phyloP scores from a whole-genome alignment of 2,113 vertebrate species.

The Thalassarche chlororhynchos region DNA sequence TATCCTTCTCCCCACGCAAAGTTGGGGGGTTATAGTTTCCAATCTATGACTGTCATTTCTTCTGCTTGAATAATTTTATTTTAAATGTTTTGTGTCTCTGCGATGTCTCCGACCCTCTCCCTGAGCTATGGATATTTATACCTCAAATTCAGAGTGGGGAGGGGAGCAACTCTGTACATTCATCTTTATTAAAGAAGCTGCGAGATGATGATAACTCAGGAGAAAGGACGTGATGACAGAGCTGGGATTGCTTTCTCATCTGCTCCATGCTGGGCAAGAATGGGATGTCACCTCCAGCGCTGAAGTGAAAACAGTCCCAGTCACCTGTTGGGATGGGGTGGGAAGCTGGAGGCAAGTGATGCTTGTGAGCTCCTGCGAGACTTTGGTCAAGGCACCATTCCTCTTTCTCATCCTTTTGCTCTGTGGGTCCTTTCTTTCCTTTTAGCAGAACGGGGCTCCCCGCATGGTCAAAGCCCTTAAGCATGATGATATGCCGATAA shows the following conservation, averaged over 20 bases:
- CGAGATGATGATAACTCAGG: not conserved
- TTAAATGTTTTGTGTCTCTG: not conserved
- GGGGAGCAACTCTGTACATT: not conserved
- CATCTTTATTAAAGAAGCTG: not conserved
- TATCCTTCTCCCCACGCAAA: not conserved
- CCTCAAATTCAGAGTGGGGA: not conserved
- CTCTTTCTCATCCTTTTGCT: not conserved
- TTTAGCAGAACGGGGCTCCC: not conserved
- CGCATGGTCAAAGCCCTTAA: not conserved
- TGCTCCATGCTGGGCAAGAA: not conserved
- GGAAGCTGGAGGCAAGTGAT: not conserved
- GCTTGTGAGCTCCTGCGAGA: accelerated
- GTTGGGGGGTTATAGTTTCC: not conserved
- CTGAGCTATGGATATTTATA: not conserved
- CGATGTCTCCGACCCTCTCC: not conserved
- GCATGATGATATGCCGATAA: not conserved
- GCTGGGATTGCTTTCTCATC: not conserved
- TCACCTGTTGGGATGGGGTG: not conserved
- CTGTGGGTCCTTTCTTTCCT: not conserved
- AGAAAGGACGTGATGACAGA: not conserved
- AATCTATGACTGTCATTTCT: not conserved
- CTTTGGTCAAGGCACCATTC: not conserved
- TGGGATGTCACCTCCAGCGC: not conserved
- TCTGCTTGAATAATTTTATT: not conserved
- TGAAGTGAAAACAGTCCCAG: not conserved